Evolutionary conservation across 2,888 invertebrate genomes (phyloP).

Genomic region (Cheilosia urbana): DNA sequence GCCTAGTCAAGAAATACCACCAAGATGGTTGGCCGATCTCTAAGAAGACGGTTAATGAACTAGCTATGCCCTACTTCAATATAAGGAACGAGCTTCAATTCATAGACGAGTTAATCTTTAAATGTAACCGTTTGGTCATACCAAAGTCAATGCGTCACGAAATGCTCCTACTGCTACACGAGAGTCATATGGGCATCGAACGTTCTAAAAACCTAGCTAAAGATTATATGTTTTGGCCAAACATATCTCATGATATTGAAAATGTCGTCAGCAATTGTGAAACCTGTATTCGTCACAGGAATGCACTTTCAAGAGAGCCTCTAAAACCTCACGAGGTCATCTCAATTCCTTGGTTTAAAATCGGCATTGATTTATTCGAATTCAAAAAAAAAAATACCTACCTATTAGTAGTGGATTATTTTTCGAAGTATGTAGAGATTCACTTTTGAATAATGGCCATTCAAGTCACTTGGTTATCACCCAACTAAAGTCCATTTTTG

Average conservation of each 20-base stretch:
- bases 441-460: no score
- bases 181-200: constrained; percentile 68
- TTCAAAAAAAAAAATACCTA: no score
- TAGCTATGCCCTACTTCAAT: constrained; percentile 33
- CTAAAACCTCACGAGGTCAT: not conserved
- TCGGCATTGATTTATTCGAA: not conserved
- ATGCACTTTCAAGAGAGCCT: not conserved
- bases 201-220: constrained; percentile 76
- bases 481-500: no score
- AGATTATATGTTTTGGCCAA: constrained; percentile 1
- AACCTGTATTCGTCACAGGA: constrained; percentile 1
- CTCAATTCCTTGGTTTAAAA: constrained; percentile 8
- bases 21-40: constrained; percentile 18
- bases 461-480: no score
- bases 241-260: constrained; percentile 8
- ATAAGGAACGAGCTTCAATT: constrained; percentile 54
- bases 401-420: no score
- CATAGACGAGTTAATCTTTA: constrained; percentile 53
- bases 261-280: constrained; percentile 29
- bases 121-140: constrained; percentile 27
- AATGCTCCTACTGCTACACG: constrained; percentile 59
- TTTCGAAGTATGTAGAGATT: no score
- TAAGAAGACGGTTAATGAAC: not conserved
- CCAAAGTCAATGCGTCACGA: constrained; percentile 62
- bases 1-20: constrained; percentile 3